Base-by-base conservation (phyloP, 2,113 vertebrate genomes). In the Phainopepla nitens region DNA sequence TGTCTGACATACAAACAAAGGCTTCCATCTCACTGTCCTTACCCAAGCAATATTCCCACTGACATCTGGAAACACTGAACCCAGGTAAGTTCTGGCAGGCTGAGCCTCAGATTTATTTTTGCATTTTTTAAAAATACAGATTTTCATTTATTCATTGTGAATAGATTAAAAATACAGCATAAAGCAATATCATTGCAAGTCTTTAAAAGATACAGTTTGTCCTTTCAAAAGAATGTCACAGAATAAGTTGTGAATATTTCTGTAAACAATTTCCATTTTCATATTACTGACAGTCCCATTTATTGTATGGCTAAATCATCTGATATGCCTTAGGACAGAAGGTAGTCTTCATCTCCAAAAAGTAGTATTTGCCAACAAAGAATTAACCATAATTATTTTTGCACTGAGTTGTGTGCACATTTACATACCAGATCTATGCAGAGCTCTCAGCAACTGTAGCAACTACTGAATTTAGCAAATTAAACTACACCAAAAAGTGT, bases 71-170 rank as follows among this genome's bases (percentile, higher is more conserved):
- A 91, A 77, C 47, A 60, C 17, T 62, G 27, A 82, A 57, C 41
- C 10, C 0, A 0, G 36, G 13, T 51, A 82, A 91, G 31, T 36
- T 81, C 66, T 54, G 35, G 47, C 64, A 85, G 73, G 58, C 33
- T 68, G 25, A 94, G 49, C 41, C 70, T 76, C 53, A 54, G 50
- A 65, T 85, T 88, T 82, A 82, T 88, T 81, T 82, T 86, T 47
- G 65, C 23, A 49, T 87, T 92, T 91, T 77, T 56, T 0, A 61
- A 82, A 96, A 92, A 93, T 89, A 94, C 44, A 64, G 23, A 70
- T 86, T 90, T 95, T 91, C 90, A 85, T 90, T 96, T 93, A 96
- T 96, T 96, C 93, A 95, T 79, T 95, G 88, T 91, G 92, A 97
- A 96, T 89, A 94, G 90, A 91, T 96, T 82, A 87, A 94, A 96